Evolutionary conservation across 2,113 vertebrate species (phyloP), one percentile per base, ranked within the genome.

Genomic region (Phrynosoma blainvillii): DNA sequence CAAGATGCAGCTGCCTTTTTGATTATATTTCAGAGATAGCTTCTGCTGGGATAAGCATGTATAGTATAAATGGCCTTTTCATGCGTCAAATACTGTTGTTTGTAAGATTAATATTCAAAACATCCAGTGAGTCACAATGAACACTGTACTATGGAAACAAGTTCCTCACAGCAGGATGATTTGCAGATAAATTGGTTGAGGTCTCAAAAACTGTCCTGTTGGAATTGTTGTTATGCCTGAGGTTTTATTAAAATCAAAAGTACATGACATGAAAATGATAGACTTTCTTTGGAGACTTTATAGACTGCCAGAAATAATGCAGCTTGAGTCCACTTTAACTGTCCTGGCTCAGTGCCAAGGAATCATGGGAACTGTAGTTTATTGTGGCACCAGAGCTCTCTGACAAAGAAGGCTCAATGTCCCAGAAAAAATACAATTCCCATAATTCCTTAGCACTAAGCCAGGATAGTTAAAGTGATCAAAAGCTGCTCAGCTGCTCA

Each of bases 1-100:
- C 40, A 86, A 52, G 75, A n/a, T 86, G 59, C 84, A 86, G 74
- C 82, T 76, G 77, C 25, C 76, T 54, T 75, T 87, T 68, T 30
- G 21, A 85, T 85, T 86, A 79, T 36, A 70, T 87, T 81, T 25
- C 82, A 81, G 77, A 20, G 82, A 84, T 47, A 40, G 30, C 75
- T 82, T 88, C 82, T 85, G 36, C 47, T 85, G 32, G 71, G 59
- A 82, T 82, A 74, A 59, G 71, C 40, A 42, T 70, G n/a, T 56
- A 75, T 59, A 77, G 79, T 30, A 71, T n/a, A 47, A 77, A 76
- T 84, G 21, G n/a, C 9, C 27, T 56, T 88, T 80, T 87, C 25
- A 36, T 81, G 84, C 16, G 59, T 47, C 36, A 78, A 66, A 74
- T 54, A 20, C n/a, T 82, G n/a, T 70, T 32, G 56, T 76, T 18